A percentile compares a stretch with the other conserved stretches of the same genome.
phyloP scores from a whole-genome alignment of 2,797 vertebrate species.

The Aldrovandia affinis region DNA sequence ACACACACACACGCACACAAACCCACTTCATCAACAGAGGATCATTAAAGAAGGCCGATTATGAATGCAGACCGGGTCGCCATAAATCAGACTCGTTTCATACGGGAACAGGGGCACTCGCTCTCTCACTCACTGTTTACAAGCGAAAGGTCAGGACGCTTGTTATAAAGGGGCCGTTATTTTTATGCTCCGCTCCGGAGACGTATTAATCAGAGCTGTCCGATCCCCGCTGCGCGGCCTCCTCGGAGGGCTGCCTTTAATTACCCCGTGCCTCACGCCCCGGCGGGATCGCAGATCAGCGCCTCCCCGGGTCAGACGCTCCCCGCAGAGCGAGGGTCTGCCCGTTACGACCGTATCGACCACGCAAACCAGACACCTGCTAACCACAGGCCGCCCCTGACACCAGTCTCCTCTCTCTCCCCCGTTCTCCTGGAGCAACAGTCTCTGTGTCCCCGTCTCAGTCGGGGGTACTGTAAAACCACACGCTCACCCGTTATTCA shows the following conservation, averaged over 20 bases:
- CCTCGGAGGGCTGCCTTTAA: background rate
- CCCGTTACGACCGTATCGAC: background rate
- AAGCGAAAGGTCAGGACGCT: background rate
- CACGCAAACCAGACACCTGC: background rate
- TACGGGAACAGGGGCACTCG: background rate
- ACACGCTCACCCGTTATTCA: background rate
- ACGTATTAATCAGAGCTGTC: background rate
- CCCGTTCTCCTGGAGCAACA: too few relatives aligned
- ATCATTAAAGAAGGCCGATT: background rate
- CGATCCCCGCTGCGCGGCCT: background rate
- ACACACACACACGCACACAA: background rate
- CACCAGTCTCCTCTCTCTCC: too few relatives aligned
- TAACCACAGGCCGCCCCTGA: background rate
- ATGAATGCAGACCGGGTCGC: background rate
- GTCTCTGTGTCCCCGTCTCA: too few relatives aligned
- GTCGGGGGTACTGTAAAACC: too few relatives aligned
- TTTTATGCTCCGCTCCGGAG: background rate
- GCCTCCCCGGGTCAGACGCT: background rate
- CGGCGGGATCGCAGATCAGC: background rate
- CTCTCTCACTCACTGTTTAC: background rate
- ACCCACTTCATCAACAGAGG: background rate
- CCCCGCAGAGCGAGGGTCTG: background rate
- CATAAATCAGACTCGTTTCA: constrained; percentile 4
- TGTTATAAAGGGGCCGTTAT: background rate
- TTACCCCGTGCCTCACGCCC: background rate